Evolutionary conservation across 2,888 invertebrate genomes (phyloP), one percentile per base, ranked within the genome.

Genomic region (Andrena flavipes): DNA sequence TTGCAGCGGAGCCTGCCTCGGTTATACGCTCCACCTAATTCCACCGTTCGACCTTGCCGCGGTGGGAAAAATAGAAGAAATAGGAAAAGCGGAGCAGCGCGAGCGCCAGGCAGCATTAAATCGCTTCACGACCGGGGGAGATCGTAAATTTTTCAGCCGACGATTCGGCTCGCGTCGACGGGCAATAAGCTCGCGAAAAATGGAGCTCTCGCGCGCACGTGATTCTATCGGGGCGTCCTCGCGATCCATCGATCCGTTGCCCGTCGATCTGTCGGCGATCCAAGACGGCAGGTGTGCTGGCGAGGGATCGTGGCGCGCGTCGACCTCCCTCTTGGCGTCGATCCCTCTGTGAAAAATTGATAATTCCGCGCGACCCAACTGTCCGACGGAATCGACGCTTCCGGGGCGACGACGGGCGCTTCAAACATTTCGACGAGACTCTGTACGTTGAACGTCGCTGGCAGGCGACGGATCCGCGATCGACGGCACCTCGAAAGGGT

Each of bases 71-170:
- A 1, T 4, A 42, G 13, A 13, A 42, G 42, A 16, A 16, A 42
- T 4, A 48, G 30, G 29, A 85, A 80, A 76, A 80, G 76, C 35
- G 56, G 30, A 64, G 72, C 26, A 16, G 65, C 70, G 62, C 70
- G 56, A 51, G 54, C 64, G 8, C 42, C 59, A 23, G 33, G 56
- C 49, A 70, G 56, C 60, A 70, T 83, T 80, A 83, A 86, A 84
- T 67, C 80, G 73, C 42, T 85, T 83, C 71, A 76, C 67, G 63
- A 64, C 59, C 42, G 29, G n/a, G 56, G 33, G 74, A 13, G 42
- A 73, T 80, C 87, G 83, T 87, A 87, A 87, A 87, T 87, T 85
- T 42, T 80, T 29, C 35, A 73, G 71, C 29, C 71, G 83, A 77
- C 78, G 81, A 85, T 85, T 83, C 83, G 67, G 49, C 67, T 20